These are phyloP conservation scores for Promerops cafer DNA, from an alignment of 2,113 vertebrate genomes.

Conservation along the genomic window DNA sequence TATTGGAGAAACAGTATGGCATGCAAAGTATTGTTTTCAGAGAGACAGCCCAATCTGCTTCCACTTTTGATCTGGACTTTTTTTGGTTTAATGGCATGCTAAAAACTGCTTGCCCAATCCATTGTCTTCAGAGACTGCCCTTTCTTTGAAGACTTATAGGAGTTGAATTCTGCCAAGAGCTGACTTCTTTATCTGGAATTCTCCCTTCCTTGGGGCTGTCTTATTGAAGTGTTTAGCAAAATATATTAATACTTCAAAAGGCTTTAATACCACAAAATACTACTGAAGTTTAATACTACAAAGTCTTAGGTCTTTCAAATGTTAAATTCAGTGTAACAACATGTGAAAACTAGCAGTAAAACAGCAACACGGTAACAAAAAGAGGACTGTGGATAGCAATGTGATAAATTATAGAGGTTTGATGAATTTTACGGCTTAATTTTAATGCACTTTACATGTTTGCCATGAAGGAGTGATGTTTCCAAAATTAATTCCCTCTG, in stretches of 20 bases:
- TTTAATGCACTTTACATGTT: background rate
- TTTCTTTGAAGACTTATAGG: constrained; percentile 30
- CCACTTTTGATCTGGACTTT: constrained; percentile 27
- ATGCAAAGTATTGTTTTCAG: constrained; percentile 51
- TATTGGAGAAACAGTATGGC: constrained; percentile 31
- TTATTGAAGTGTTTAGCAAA: background rate
- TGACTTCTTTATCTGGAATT: background rate
- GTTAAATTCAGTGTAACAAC: background rate
- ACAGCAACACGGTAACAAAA: background rate
- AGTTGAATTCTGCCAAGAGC: background rate
- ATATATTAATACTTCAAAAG: background rate
- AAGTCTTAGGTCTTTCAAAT: background rate
- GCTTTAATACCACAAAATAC: background rate
- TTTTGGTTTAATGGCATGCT: constrained; percentile 53
- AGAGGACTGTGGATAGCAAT: background rate
- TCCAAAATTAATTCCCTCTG: background rate
- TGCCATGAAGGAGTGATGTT: background rate
- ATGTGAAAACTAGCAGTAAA: background rate
- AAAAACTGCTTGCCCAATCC: constrained; percentile 59
- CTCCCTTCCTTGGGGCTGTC: background rate
- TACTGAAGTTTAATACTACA: background rate
- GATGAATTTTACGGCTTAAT: background rate
- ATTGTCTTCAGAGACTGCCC: constrained; percentile 49
- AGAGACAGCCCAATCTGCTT: constrained; percentile 13
- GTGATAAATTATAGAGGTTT: background rate